These are phyloP conservation scores for Marcusenius ussheri DNA, from an alignment of 2,113 vertebrate species.

Conservation along the genomic window DNA sequence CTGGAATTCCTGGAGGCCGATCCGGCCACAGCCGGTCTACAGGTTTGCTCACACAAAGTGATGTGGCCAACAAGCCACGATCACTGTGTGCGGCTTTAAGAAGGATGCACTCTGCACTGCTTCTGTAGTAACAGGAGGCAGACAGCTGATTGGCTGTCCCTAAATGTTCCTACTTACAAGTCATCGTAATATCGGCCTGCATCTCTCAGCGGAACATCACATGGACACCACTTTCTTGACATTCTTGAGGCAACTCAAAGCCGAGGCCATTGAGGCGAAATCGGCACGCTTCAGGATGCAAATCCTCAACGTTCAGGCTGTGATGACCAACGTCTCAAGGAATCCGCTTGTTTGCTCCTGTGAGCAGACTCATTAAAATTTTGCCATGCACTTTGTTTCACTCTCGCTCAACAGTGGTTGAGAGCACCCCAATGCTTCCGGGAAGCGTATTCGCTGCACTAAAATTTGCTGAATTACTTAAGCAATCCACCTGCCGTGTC, in stretches of 20 bases:
- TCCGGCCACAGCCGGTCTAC: not conserved
- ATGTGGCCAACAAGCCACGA: not conserved
- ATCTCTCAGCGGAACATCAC: not conserved
- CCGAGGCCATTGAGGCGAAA: not conserved
- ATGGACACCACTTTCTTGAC: not conserved
- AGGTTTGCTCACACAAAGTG: not conserved
- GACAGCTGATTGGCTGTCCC: not conserved
- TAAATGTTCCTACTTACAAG: not conserved
- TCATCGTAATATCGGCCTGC: not conserved
- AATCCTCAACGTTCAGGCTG: not conserved
- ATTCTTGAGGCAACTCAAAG: not conserved
- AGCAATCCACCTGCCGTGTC: slow-evolving; percentile 23
- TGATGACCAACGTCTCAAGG: not conserved
- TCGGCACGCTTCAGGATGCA: not conserved
- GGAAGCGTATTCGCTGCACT: not conserved
- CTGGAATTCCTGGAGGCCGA: not conserved
- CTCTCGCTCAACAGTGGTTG: not conserved
- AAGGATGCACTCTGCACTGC: not conserved
- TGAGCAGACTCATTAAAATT: not conserved
- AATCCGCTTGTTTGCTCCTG: not conserved
- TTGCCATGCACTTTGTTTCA: not conserved
- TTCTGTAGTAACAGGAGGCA: not conserved
- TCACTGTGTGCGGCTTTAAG: not conserved
- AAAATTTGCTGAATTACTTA: slow-evolving; percentile 25
- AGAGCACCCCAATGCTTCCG: not conserved